A percentile compares a stretch with the other conserved stretches of the same genome.
Evolutionary conservation across 2,113 vertebrate genomes (phyloP).

Genomic region (Numida meleagris): DNA sequence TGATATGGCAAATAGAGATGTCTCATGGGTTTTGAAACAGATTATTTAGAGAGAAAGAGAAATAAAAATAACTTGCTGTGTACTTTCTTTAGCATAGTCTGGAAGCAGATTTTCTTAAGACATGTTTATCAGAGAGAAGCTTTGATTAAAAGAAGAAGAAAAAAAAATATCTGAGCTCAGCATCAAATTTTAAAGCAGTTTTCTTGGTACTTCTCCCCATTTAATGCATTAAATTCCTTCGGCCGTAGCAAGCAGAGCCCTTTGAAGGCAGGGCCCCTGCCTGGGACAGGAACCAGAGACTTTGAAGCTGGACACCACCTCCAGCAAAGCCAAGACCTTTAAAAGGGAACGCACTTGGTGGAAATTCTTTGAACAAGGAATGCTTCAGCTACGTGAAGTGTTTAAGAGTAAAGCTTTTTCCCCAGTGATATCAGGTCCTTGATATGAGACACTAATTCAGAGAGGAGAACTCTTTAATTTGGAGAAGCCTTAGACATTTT

Average conservation of each 20-base stretch:
- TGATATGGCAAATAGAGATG: not conserved
- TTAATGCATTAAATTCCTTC: not conserved
- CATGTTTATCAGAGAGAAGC: not conserved
- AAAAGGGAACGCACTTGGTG: not conserved
- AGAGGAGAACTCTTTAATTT: not conserved
- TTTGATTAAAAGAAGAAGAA: not conserved
- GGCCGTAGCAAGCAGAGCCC: not conserved
- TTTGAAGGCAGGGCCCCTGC: not conserved
- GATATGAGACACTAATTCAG: not conserved
- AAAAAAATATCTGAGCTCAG: not conserved
- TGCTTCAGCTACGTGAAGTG: not conserved
- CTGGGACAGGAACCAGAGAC: not conserved
- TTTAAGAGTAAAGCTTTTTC: not conserved
- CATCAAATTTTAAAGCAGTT: not conserved
- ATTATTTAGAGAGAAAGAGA: not conserved
- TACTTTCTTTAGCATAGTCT: not conserved
- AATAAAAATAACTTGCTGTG: not conserved
- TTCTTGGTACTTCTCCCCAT: not conserved
- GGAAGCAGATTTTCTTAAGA: not conserved
- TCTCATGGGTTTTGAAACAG: not conserved
- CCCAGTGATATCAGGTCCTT: not conserved
- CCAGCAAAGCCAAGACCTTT: not conserved
- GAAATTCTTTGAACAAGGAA: slow-evolving; percentile 4
- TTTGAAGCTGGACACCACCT: not conserved
- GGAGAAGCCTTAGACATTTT: not conserved